Conservation (phyloP, 1,140 invertebrate genomes). For the Cydia amplana region DNA sequence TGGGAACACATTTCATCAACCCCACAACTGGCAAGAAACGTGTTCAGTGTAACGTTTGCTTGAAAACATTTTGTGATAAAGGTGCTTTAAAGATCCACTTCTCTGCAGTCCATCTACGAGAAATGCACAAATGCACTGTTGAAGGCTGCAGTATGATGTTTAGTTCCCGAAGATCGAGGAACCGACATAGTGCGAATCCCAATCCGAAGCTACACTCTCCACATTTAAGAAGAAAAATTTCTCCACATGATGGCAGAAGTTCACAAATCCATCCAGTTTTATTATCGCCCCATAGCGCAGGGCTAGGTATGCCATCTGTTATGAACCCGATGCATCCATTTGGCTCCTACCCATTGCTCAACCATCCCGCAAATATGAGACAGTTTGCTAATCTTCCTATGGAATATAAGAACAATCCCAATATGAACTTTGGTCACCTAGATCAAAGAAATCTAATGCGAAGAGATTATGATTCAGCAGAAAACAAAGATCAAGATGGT, state of each 20-base stretch:
- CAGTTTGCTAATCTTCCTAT: constrained; percentile 78
- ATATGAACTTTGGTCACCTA: constrained; percentile 72
- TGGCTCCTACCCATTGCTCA: constrained; percentile 87
- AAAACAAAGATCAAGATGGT: constrained; percentile 77
- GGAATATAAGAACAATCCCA: constrained; percentile 85
- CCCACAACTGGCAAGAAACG: constrained; percentile 96
- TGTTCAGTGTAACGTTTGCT: constrained; percentile 98
- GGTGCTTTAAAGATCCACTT: constrained; percentile 99
- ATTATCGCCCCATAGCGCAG: constrained; percentile 85
- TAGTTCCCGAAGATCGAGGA: constrained; percentile 95
- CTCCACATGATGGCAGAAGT: constrained; percentile 94
- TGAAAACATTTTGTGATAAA: constrained; percentile 99
- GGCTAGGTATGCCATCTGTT: constrained; percentile 77
- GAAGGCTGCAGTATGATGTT: constrained; percentile 99
- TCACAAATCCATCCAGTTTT: constrained; percentile 90
- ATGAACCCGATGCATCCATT: constrained; percentile 86
- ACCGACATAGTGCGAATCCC: constrained; percentile 98
- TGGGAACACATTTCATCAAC: constrained; percentile 94
- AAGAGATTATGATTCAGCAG: constrained; percentile 66
- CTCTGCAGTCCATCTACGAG: constrained; percentile 97
- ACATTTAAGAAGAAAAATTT: constrained; percentile 94
- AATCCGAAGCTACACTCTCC: constrained; percentile 99
- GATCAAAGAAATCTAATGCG: constrained; percentile 69
- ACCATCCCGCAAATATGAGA: constrained; percentile 86
- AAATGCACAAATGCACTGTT: constrained; percentile 99